Evolutionary conservation across 2,888 invertebrate genomes (phyloP), one percentile per base, ranked within the genome.

Genomic region (Drosophila cracens): DNA sequence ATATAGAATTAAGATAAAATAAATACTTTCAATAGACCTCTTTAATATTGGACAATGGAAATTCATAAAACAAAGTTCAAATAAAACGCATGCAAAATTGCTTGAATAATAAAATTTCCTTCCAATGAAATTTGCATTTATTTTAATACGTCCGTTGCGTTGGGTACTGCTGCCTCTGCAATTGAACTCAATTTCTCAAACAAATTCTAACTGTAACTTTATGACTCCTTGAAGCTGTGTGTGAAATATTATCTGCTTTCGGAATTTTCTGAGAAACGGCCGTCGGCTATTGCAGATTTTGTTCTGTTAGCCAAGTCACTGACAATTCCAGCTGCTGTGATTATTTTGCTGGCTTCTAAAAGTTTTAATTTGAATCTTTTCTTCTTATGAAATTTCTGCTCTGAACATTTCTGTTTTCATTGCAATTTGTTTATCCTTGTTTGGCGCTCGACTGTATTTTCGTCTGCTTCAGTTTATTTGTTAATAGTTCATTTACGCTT

Each of bases 21-120:
- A 46, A 13, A 13, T 43, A 11, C 2, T 7, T 21, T 13, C 13
- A 43, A 21, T 6, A 21, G 3, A n/a, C 6, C 3, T 21, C 1
- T 21, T 43, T 13, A 13, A 13, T 7, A 13, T 4, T 43, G 21
- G 1, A 21, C 10, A 10, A 2, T 33, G 10, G 4, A 4, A 11
- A 33, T 33, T 33, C 4, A 11, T 33, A 46, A 3, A 46, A 46
- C 13, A 21, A 7, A 7, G 21, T 13, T 7, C 7, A 46, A 13
- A 13, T 2, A 1, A 13, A 7, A 0, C 4, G 10, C 10, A 1
- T 10, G 4, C 10, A 40, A 4, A n/a, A n/a, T 10, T 40, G n/a
- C n/a, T 10, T n/a, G 2, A n/a, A 7, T 16, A 25, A 4, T 16
- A 16, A 46, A n/a, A 46, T 25, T 46, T 25, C 13, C 16, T 46